Evolutionary conservation across 2,888 invertebrate species (phyloP).

Genomic region (Metellina segmentata): DNA sequence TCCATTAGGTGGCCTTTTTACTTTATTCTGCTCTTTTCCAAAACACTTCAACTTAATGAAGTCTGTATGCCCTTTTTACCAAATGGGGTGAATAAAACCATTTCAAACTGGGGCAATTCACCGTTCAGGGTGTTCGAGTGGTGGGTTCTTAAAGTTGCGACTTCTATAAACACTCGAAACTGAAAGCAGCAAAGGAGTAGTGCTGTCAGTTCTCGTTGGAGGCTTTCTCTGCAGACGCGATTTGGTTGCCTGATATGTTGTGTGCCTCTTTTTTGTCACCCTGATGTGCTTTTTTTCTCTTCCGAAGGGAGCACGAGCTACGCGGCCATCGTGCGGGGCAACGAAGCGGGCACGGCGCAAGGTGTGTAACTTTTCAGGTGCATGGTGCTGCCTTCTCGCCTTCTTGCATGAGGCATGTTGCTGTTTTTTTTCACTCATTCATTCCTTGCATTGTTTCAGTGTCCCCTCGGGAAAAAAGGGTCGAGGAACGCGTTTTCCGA

Average conservation of each 20-base stretch:
- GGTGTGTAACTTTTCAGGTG: slow-evolving; percentile 74
- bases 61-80: too few species aligned
- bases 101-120: too few species aligned
- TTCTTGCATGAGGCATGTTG: slow-evolving; percentile 73
- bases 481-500: too few species aligned
- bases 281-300: slow-evolving; percentile 58
- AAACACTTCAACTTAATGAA: too few species aligned
- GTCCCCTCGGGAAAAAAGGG: not conserved
- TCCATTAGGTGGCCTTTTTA: too few species aligned
- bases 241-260: not conserved
- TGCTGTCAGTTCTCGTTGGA: too few species aligned
- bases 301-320: slow-evolving; percentile 77
- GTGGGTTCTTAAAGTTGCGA: too few species aligned
- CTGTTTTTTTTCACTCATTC: slow-evolving; percentile 7
- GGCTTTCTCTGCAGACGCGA: not conserved
- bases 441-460: not conserved
- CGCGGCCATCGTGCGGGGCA: slow-evolving; percentile 77
- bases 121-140: too few species aligned
- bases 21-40: too few species aligned
- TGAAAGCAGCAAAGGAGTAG: too few species aligned
- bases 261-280: slow-evolving; percentile 32
- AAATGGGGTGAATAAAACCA: too few species aligned
- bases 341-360: slow-evolving; percentile 70
- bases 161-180: too few species aligned
- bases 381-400: slow-evolving; percentile 42